Base-by-base conservation (phyloP, 2,797 vertebrate species). In the Florisuga fusca region DNA sequence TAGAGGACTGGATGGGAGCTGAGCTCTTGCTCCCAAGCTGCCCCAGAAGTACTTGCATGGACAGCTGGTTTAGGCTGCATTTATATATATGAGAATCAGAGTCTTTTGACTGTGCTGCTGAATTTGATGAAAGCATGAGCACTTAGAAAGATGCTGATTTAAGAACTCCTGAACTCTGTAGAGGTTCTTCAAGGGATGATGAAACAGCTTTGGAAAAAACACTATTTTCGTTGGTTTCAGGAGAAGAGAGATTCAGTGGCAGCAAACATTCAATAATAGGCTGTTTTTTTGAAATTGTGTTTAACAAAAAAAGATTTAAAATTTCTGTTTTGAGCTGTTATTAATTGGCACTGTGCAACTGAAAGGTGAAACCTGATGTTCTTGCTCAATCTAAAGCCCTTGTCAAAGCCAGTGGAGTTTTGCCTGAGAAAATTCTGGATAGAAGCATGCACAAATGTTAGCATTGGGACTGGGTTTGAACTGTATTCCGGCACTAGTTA, bases 351-450 rank as follows among this genome's bases (percentile, higher is more conserved):
- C 85, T 90, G 78, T 89, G 89, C 83, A 93, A 91, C 93, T 81
- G 90, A 95, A 96, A 96, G 95, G 95, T 96, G 94, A 96, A 78
- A 88, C 79, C 63, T 88, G 69, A 91, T 91, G 90, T 91, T 94
- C 93, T 90, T 95, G 69, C 88, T 94, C 15, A 81, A 90, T 80
- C 71, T 41, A 84, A 77, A 96, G 50, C 59, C 43, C 38, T 90
- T 93, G 76, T 67, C 73, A 90, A 95, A 96, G 94, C 94, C 93
- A 95, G 15, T 94, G 96, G 95, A 94, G 90, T 86, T 94, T 78
- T 96, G 96, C 95, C 95, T 94, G 94, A 94, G 90, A 96, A 96
- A 96, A 96, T 84, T 93, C 83, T 94, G 94, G 67, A 69, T 45
- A 90, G 71, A 90, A 91, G 48, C 73, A 88, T 68, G 74, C 74